phyloP scores from a whole-genome alignment of 1,140 invertebrate genomes.

The Rhizoglyphus robini region DNA sequence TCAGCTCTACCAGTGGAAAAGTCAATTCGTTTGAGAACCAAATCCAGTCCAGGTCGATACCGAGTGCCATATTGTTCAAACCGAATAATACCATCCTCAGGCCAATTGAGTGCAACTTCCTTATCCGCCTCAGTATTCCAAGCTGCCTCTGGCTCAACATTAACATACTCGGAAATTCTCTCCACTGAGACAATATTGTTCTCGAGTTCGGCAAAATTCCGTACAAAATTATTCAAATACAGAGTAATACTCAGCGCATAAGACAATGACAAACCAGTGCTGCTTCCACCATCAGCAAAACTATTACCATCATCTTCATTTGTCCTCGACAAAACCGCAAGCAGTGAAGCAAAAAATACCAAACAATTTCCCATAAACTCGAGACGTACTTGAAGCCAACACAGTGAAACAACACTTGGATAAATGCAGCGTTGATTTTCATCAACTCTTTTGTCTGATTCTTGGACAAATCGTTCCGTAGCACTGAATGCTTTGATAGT shows the following conservation, averaged over 20 bases:
- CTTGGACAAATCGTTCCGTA: conserved; percentile 30
- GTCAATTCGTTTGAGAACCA: conserved; percentile 57
- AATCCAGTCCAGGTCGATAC: conserved; percentile 62
- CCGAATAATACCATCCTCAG: conserved; percentile 50
- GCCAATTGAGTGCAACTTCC: conserved; percentile 50
- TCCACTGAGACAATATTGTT: no score
- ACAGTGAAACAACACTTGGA: conserved; percentile 28
- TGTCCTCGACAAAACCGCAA: conserved; percentile 62
- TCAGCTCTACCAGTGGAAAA: conserved; percentile 59
- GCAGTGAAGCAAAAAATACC: no score
- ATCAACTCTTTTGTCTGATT: conserved; percentile 38
- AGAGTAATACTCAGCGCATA: no score
- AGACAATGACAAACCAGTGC: conserved; percentile 94
- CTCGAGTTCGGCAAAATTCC: no score
- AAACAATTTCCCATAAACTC: conserved; percentile 34
- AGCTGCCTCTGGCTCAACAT: conserved; percentile 46
- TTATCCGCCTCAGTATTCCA: conserved; percentile 30
- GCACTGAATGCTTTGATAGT: conserved; percentile 33
- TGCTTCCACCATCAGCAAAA: conserved; percentile 76
- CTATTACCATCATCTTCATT: conserved; percentile 58
- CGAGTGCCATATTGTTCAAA: conserved; percentile 63
- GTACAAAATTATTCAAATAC: no score
- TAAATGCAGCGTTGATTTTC: no score
- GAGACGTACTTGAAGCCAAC: conserved; percentile 34
- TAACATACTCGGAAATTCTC: conserved; percentile 48